Evolutionary conservation across 2,888 invertebrate species (phyloP), one percentile per base, ranked within the genome.

Genomic region (Cheilosia soror): DNA sequence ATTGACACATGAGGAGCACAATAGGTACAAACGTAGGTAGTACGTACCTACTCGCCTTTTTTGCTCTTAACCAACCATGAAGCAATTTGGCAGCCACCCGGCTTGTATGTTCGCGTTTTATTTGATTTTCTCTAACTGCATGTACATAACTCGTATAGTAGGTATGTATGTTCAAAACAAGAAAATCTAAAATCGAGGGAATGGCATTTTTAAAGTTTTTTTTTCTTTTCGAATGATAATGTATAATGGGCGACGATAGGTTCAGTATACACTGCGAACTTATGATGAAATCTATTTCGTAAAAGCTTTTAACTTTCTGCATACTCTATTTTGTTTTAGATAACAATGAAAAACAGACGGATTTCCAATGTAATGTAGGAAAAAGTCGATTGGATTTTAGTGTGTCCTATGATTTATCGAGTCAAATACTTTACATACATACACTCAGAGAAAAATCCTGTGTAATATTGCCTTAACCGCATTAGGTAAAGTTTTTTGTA

Each of bases 1-100:
- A 37, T 65, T 37, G 37, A 49, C 47, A 49, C 49, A 65, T 65
- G 65, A 49, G 11, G 7, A 62, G 13, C 31, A 31, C 31, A 47
- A 33, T 6, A 4, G 1, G 11, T 33, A 33, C 15, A 4, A 27
- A 40, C 25, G 9, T 33, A 37, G 4, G 40, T 40, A 40, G 5
- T 3, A 42, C 0, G 9, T 57, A 7, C 47, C 9, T 57, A 7
- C 47, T 15, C 25, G 15, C 6, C 5, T 9, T 51, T 47, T 51
- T 37, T 60, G 7, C 4, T 42, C 49, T 20, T 47, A 49, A 60
- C 72, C 51, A 72, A 51, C 60, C 60, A 62, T 72, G 51, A 72
- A 72, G 15, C 51, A 51, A 40, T 72, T 60, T 71, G 71, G 71
- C 58, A 71, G 31, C 25, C 49, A 33, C 20, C 57, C n/a, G 31